phyloP scores from a whole-genome alignment of 2,797 vertebrate species.

The Lophius americanus region DNA sequence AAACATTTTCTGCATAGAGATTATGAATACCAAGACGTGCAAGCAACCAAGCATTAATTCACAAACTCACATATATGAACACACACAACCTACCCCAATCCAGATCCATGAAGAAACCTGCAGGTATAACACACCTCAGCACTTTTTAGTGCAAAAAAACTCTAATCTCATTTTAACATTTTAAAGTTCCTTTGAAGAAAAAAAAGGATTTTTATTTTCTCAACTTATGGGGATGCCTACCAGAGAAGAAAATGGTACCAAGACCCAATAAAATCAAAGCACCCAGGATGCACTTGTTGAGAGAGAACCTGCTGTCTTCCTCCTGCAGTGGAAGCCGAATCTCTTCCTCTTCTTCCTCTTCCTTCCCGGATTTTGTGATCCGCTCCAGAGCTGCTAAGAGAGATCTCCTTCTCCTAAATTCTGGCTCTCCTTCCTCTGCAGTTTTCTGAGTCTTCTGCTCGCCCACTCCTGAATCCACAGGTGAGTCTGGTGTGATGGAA shows the following conservation, averaged over 20 bases:
- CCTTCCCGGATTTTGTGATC: slow-evolving; percentile 69
- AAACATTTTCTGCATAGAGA: slow-evolving; percentile 33
- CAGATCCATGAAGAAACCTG: slow-evolving; percentile 85
- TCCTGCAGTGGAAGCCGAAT: slow-evolving; percentile 70
- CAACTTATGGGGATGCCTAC: slow-evolving; percentile 48
- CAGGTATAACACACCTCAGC: slow-evolving; percentile 76
- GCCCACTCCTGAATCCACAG: slow-evolving; percentile 44
- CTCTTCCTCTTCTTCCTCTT: slow-evolving; percentile 72
- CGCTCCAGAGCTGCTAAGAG: slow-evolving; percentile 75
- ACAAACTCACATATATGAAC: slow-evolving; percentile 2
- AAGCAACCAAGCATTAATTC: slow-evolving; percentile 6
- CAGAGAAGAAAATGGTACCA: slow-evolving; percentile 84
- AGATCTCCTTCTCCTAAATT: slow-evolving; percentile 72
- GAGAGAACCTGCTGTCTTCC: slow-evolving; percentile 73
- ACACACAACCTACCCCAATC: slow-evolving; percentile 78
- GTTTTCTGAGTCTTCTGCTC: slow-evolving; percentile 46
- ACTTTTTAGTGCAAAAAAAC: background rate
- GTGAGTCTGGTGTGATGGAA: slow-evolving; percentile 38
- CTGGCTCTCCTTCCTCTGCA: slow-evolving; percentile 47
- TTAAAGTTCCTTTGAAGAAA: background rate
- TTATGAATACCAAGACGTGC: slow-evolving; percentile 32
- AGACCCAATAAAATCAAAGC: slow-evolving; percentile 81
- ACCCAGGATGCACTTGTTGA: slow-evolving; percentile 86
- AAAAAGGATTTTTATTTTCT: background rate
- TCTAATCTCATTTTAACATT: background rate